Conservation (phyloP, 2,888 invertebrate genomes). For the Tetranychus piercei region DNA sequence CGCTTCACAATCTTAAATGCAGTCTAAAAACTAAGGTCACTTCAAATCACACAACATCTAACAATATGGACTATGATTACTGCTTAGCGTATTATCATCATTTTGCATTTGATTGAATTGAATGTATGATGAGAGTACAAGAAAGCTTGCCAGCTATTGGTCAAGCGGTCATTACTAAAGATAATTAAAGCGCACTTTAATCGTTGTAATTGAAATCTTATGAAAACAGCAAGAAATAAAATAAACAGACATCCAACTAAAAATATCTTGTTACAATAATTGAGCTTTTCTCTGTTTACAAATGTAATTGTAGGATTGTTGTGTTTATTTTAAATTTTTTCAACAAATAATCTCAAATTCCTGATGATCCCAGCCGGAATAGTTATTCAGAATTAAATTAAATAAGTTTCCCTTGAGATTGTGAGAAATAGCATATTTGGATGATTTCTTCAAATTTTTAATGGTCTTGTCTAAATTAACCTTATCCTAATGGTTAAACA, state of each 20-base stretch:
- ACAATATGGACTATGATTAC: background rate
- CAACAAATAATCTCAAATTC: background rate
- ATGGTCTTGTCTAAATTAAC: background rate
- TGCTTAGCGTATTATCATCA: background rate
- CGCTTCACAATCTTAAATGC: too few relatives aligned
- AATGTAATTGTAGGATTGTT: too few relatives aligned
- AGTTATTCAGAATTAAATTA: background rate
- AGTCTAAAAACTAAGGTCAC: too few relatives aligned
- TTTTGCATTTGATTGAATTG: background rate
- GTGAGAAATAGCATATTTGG: background rate
- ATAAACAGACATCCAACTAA: background rate
- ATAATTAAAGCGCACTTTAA: too few relatives aligned
- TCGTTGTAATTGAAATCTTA: too few relatives aligned
- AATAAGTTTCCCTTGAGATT: background rate
- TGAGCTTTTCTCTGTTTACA: background rate
- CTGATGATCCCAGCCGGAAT: background rate
- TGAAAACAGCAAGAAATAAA: too few relatives aligned
- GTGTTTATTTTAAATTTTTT: too few relatives aligned
- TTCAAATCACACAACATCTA: too few relatives aligned
- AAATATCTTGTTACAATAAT: background rate
- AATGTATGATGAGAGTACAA: background rate
- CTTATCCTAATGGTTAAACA: background rate
- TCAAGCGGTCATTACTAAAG: too few relatives aligned
- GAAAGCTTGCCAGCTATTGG: background rate
- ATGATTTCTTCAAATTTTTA: background rate